Conservation (phyloP, 1,140 invertebrate genomes). For the Reticulitermes speratus region DNA sequence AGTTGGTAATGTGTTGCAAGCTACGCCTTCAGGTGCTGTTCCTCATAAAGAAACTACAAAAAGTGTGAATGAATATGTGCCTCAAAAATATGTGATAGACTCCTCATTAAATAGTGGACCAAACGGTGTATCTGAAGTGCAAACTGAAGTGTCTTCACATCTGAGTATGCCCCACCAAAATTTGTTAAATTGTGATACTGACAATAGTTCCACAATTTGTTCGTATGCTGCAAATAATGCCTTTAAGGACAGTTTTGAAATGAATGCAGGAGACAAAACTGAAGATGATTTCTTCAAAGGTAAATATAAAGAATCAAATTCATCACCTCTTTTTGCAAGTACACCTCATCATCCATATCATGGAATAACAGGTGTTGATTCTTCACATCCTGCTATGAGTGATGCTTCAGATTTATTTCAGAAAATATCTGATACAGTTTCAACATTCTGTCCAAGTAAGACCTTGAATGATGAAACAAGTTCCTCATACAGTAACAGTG, state of each 20-base stretch:
- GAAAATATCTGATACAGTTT: not conserved
- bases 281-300: not conserved
- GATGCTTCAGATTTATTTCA: not conserved
- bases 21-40: not conserved
- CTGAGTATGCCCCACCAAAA: too few species aligned
- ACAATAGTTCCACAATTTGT: not conserved
- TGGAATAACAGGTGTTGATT: not conserved
- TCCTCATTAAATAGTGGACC: not conserved
- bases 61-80: constrained; percentile 41
- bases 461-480: too few species aligned
- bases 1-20: not conserved
- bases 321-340: not conserved
- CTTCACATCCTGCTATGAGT: not conserved
- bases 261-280: not conserved
- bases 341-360: not conserved
- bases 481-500: not conserved
- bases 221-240: not conserved
- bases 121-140: not conserved
- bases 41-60: constrained; percentile 35
- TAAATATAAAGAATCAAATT: not conserved
- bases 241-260: not conserved
- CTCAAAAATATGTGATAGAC: not conserved
- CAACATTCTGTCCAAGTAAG: too few species aligned
- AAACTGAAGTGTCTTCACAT: too few species aligned
- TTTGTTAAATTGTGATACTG: not conserved